Conservation (phyloP, 2,797 vertebrate species). For the Prunella strophiata region DNA sequence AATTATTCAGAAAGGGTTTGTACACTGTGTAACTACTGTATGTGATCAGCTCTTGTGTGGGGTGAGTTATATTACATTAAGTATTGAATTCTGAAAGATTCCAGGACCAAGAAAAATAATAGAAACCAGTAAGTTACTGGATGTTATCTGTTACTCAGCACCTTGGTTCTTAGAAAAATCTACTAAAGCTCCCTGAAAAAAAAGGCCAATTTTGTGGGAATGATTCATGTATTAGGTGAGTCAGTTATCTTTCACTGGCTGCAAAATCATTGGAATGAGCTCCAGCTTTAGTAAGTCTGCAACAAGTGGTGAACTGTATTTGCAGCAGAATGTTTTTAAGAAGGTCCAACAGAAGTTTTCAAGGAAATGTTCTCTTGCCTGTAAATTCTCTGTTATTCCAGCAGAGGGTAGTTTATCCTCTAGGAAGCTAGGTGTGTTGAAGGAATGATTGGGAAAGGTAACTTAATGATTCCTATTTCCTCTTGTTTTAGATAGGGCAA, state of each 20-base stretch:
- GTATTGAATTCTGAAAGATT: background rate
- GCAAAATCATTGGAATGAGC: background rate
- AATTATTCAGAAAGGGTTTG: background rate
- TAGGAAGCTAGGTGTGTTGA: conserved; percentile 52
- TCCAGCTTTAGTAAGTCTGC: background rate
- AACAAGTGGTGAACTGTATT: background rate
- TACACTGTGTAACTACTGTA: background rate
- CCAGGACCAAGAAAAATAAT: background rate
- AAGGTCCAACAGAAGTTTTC: background rate
- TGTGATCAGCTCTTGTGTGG: background rate
- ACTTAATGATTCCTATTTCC: conserved; percentile 15
- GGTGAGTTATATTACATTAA: background rate
- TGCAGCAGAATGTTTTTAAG: background rate
- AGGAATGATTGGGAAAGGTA: conserved; percentile 31
- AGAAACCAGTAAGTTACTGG: background rate
- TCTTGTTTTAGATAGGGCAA: conserved; percentile 20
- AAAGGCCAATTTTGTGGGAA: background rate
- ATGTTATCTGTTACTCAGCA: background rate
- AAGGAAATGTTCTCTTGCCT: background rate
- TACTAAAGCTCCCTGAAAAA: background rate
- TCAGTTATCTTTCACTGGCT: conserved; percentile 13
- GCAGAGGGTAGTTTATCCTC: conserved; percentile 67
- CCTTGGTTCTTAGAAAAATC: background rate
- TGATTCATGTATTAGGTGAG: conserved; percentile 6
- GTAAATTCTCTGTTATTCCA: conserved; percentile 54